Base-by-base conservation (phyloP, 2,113 vertebrate genomes). In the Neopipo cinnamomea region DNA sequence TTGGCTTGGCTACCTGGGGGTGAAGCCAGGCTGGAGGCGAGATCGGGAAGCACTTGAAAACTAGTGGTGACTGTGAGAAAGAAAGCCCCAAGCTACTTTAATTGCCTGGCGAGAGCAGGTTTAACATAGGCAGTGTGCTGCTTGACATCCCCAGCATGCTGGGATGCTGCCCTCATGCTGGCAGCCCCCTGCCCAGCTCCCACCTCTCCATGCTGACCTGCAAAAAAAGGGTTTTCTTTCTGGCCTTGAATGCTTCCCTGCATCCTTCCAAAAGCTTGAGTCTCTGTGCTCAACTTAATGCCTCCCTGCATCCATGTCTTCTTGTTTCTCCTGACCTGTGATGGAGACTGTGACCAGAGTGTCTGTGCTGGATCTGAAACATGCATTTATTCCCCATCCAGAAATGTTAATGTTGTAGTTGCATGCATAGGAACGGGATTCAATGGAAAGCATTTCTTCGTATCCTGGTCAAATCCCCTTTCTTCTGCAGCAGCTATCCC, bases 341-440 rank as follows among this genome's bases (percentile, higher is more conserved):
- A 50, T 42, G 74, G 52, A 89, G 52, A 24, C 17, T 14, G 24
- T 46, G 47, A 53, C 55, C 37, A 24, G 42, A 49, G 23, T 11
- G 50, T 42, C 49, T 37, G 27, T 62, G 20, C 75, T 91, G n/a
- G 35, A 65, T 70, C 35, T 80, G 33, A 59, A 77, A 65, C 0
- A 2, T 0, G 1, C n/a, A 47, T 59, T 66, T 91, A 47, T 59
- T 66, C 89, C 27, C 27, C 13, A 84, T 53, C 63, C n/a, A 94
- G 73, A 73, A 89, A 81, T 23, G 44, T 55, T 80, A 73, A 55
- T 4, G 14, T 31, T 3, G 2, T 41, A 47, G 23, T 39, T 50
- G 13, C 2, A 8, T 37, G 27, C 2, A 1, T 18, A 41, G 27
- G 28, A 46, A 20, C 0, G 2, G 27, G 9, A 55, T 68, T 72